Conservation (phyloP, 2,113 vertebrate species). For the Hepsetus odoe region DNA sequence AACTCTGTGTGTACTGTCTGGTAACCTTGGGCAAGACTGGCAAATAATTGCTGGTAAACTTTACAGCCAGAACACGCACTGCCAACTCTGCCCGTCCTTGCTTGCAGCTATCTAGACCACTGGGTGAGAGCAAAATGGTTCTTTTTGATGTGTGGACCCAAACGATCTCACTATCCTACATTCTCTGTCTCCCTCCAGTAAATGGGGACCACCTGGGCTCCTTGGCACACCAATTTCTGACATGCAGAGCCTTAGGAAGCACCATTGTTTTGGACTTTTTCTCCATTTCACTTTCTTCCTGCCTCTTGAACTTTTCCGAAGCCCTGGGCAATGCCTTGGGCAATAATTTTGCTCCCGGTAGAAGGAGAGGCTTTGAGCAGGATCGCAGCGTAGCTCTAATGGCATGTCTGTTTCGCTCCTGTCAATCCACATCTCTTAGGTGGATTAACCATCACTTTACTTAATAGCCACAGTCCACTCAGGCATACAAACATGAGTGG, state of each 20-base stretch:
- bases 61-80: not conserved
- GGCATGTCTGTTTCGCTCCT: slow-evolving; percentile 47
- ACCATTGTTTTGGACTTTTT: slow-evolving; percentile 34
- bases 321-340: slow-evolving; percentile 66
- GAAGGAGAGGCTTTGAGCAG: slow-evolving; percentile 59
- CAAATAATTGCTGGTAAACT: not conserved
- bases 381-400: slow-evolving; percentile 43
- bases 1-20: not conserved
- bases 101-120: slow-evolving; percentile 35
- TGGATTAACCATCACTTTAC: slow-evolving; percentile 14
- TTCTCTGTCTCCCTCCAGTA: not conserved
- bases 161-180: slow-evolving; percentile 63
- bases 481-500: not conserved
- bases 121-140: slow-evolving; percentile 58
- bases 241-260: slow-evolving; percentile 60
- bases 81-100: not conserved
- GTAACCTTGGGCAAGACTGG: not conserved
- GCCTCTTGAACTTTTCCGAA: slow-evolving; percentile 70
- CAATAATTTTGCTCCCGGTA: slow-evolving; percentile 63
- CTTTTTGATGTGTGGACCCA: slow-evolving; percentile 61
- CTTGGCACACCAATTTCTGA: slow-evolving; percentile 58
- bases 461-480: not conserved
- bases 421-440: slow-evolving; percentile 34
- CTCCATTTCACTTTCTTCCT: slow-evolving; percentile 50
- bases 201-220: slow-evolving; percentile 8